Evolutionary conservation across 2,888 invertebrate species (phyloP), one percentile per base, ranked within the genome.

Genomic region (Acleris literana): DNA sequence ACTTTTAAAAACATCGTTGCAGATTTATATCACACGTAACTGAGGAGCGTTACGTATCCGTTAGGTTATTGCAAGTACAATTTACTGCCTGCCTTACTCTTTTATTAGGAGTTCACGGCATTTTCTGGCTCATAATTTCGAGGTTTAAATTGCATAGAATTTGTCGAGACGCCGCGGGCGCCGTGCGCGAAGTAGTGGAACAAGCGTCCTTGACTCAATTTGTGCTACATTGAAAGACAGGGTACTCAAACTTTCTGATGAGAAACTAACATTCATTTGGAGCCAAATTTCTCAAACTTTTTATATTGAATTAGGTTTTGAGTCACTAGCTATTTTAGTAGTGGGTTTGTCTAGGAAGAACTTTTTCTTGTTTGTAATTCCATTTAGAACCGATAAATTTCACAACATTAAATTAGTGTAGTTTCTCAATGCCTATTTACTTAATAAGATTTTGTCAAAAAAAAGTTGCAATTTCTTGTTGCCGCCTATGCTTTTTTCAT

Each of bases 51-150:
- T 70, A 60, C 58, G 68, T 62, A 69, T 63, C 56, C 51, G 54
- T 64, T 68, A 67, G 39, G 13, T 69, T 64, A 70, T 67, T 71
- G 70, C 73, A 48, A 48, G 25, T 67, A 71, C 70, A 76, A 77
- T 75, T 74, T 74, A 69, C 71, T 74, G 68, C 64, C 69, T 71
- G 65, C 65, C 72, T 73, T 76, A 74, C 76, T 75, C 82, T 83
- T 82, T 85, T 78, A 85, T 86, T 84, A 82, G 71, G 69, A 64
- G 70, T 69, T 65, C 63, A 70, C 68, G 68, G 75, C 75, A 77
- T 79, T 83, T 80, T 81, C 77, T 81, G 76, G 74, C 68, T 75
- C 79, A 80, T 81, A 79, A 81, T 84, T 83, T 74, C 69, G 72
- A 74, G 76, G 75, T 73, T 78, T 77, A 83, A 82, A 81, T 79